Conservation (phyloP, 2,797 vertebrate species). For the Aeoliscus strigatus region DNA sequence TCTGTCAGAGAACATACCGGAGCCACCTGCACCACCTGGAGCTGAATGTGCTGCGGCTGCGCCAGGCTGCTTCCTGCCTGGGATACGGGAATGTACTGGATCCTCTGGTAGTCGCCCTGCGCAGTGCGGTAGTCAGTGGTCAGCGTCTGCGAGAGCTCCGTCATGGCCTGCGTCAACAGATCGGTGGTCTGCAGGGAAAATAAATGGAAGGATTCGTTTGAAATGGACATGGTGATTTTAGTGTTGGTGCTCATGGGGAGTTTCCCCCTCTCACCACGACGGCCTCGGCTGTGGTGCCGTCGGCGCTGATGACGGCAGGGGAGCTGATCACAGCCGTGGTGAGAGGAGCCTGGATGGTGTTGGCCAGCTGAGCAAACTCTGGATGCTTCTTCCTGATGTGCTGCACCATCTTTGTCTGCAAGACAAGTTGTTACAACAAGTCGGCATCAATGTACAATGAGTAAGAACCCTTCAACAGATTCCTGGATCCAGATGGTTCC, state of each 20-base stretch:
- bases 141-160: conserved; percentile 93
- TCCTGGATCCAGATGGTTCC: too few species aligned
- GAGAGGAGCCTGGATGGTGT: conserved; percentile 80
- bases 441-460: too few species aligned
- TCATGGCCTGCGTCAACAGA: conserved; percentile 97
- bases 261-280: conserved; percentile 89
- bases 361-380: conserved; percentile 84
- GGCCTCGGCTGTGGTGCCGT: conserved; percentile 82
- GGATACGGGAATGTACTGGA: conserved; percentile 96
- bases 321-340: conserved; percentile 85
- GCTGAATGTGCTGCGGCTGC: conserved; percentile 93
- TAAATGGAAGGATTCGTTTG: not conserved
- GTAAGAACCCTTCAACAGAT: too few species aligned
- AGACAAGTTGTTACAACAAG: too few species aligned
- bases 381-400: conserved; percentile 98
- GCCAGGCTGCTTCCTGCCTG: conserved; percentile 82
- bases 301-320: conserved; percentile 83
- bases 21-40: conserved; percentile 96
- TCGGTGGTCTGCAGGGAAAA: conserved; percentile 84
- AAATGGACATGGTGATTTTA: too few species aligned
- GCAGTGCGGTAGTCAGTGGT: conserved; percentile 90
- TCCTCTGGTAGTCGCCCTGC: conserved; percentile 93
- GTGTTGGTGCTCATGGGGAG: too few species aligned
- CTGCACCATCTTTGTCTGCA: conserved; percentile 97
- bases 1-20: too few species aligned